Base-by-base conservation (phyloP, 2,113 vertebrate species). In the Mesitornis unicolor region DNA sequence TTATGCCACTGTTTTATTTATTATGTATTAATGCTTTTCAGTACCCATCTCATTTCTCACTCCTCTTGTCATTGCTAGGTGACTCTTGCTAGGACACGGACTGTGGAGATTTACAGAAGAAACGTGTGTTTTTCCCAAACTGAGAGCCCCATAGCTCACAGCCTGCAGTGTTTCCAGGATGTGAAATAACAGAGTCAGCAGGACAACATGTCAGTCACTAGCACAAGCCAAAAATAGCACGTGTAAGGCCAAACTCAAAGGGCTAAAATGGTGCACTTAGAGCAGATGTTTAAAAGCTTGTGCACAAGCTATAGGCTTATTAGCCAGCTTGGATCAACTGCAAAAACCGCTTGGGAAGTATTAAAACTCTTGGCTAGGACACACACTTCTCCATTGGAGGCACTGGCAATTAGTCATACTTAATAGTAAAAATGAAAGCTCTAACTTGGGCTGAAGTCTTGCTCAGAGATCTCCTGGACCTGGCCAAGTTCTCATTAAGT, bases 101-200 rank as follows among this genome's bases (percentile, higher is more conserved):
- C 61, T 54, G 1, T 16, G 36, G 38, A 64, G 70, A 59, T 71
- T 81, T 67, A n/a, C 22, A 68, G 75, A 86, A 93, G 60, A 93
- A 94, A 91, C 2, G 8, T 79, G 38, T 79, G 19, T 79, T 94
- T 93, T 79, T 57, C 69, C 87, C 74, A 78, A 68, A 77, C 67
- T 4, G 6, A 33, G 92, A 89, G 70, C 28, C 68, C 95, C 70
- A 19, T 51, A 94, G 94, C 95, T 97, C 81, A 64, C 84, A 96
- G 74, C 84, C 76, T 38, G 80, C 83, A 48, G 90, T 21, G 38
- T 95, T 76, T 95, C 79, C 92, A 91, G 59, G 78, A 91, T 87
- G 86, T 93, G 89, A 76, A 93, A 94, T 95, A 96, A 97, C 84
- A 92, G 68, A 89, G 74, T 75, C 94, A 97, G 96, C 93, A 97